These are phyloP conservation scores for Saturnia pavonia DNA, from an alignment of 2,888 invertebrate species.

Conservation along the genomic window DNA sequence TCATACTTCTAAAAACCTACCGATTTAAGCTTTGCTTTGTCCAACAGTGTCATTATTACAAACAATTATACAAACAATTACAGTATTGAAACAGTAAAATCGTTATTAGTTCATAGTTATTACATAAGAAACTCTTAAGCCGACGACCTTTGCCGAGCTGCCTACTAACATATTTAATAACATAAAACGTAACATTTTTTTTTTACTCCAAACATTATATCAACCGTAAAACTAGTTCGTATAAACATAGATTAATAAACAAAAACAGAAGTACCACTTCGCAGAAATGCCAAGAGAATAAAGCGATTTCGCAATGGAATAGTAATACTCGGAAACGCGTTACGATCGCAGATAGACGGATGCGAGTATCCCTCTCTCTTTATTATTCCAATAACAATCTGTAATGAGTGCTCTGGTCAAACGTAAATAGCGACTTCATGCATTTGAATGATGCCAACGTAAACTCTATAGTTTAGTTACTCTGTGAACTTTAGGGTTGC, in stretches of 20 bases:
- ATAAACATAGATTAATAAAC: slow-evolving; percentile 76
- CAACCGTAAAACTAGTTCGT: slow-evolving; percentile 56
- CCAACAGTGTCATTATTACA: neutral
- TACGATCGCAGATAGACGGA: slow-evolving; percentile 73
- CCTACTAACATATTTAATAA: slow-evolving; percentile 11
- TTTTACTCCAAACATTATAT: slow-evolving; percentile 46
- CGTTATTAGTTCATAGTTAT: neutral
- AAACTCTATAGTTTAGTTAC: slow-evolving; percentile 56
- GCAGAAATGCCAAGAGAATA: slow-evolving; percentile 67
- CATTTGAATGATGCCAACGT: slow-evolving; percentile 80
- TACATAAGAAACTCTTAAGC: neutral
- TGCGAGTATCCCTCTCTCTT: slow-evolving; percentile 70
- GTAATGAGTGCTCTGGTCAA: slow-evolving; percentile 81
- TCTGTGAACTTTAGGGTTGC: slow-evolving; percentile 64
- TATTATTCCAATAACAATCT: slow-evolving; percentile 82
- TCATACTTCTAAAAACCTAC: too few species aligned
- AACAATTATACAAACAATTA: neutral
- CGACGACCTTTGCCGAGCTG: neutral
- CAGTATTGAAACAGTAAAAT: neutral
- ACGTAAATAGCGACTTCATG: slow-evolving; percentile 81
- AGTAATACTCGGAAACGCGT: slow-evolving; percentile 67
- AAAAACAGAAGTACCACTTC: slow-evolving; percentile 77
- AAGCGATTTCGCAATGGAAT: slow-evolving; percentile 75
- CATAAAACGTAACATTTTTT: slow-evolving; percentile 42
- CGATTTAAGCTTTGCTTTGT: too few species aligned